A percentile compares a stretch with the other conserved stretches of the same genome.
Conservation (phyloP, 2,888 invertebrate species). For the Rutpela maculata region DNA sequence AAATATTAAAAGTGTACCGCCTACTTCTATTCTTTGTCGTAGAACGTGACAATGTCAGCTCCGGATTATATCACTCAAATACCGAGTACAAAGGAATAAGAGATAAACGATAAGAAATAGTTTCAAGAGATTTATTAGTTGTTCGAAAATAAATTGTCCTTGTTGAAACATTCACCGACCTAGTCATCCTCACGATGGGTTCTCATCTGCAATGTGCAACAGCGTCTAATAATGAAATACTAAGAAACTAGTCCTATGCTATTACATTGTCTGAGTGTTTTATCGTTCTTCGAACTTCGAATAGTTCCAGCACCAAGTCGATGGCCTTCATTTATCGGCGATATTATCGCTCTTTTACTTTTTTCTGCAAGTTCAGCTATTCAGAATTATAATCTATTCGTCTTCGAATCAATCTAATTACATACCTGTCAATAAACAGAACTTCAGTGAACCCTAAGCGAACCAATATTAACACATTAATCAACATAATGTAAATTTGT, state of each 20-base stretch:
- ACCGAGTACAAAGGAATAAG: background rate
- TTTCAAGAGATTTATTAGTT: background rate
- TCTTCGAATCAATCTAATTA: no score
- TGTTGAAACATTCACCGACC: background rate
- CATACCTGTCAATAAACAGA: background rate
- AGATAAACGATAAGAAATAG: background rate
- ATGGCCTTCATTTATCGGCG: background rate
- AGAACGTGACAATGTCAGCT: background rate
- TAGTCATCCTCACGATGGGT: background rate
- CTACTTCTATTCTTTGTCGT: background rate
- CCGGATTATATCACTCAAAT: background rate
- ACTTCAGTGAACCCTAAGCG: background rate
- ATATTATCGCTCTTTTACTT: background rate
- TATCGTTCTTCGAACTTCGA: background rate
- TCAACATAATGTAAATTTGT: no score
- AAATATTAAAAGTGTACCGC: background rate
- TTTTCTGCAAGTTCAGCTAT: background rate
- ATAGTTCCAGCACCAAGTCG: background rate
- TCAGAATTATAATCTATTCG: no score
- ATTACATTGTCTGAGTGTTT: background rate
- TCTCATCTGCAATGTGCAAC: background rate
- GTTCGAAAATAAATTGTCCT: background rate
- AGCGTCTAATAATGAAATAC: background rate
- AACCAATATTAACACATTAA: background rate
- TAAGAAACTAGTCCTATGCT: background rate